Evolutionary conservation across 2,113 vertebrate genomes (phyloP).

Genomic region (Tiliqua scincoides): DNA sequence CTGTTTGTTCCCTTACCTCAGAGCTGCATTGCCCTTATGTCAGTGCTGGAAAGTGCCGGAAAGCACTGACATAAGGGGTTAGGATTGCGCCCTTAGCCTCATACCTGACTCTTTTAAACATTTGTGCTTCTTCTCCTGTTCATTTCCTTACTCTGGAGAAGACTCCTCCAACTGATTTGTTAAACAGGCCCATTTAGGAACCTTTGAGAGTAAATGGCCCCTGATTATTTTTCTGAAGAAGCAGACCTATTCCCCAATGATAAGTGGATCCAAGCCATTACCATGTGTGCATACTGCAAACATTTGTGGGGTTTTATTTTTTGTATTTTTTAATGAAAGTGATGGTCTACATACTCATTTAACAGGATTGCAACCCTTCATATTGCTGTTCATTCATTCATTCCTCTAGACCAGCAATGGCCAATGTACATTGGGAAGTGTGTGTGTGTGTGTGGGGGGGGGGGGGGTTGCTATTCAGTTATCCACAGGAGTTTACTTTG

Average conservation of each 20-base stretch:
- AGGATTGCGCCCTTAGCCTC: too few relatives aligned
- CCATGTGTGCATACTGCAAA: not conserved
- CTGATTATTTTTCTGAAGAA: not conserved
- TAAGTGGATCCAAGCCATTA: not conserved
- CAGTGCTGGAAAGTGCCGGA: too few relatives aligned
- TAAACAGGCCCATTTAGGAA: not conserved
- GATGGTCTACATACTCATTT: not conserved
- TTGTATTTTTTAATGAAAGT: not conserved
- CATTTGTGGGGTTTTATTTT: not conserved
- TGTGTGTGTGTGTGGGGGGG: not conserved
- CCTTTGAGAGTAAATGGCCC: not conserved
- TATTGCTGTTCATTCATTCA: not conserved
- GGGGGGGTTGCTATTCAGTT: not conserved
- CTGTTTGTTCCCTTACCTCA: too few relatives aligned
- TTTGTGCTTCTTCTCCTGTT: not conserved
- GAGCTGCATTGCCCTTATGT: too few relatives aligned
- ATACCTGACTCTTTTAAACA: not conserved
- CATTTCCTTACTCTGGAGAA: not conserved
- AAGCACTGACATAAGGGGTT: too few relatives aligned
- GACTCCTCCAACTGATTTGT: not conserved
- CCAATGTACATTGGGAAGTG: too few relatives aligned
- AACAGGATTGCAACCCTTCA: not conserved
- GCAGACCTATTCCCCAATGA: not conserved
- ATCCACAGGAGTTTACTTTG: not conserved
- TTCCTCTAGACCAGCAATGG: not conserved